Evolutionary conservation across 92 coral and sea anemone genomes (phyloP).

Genomic region (Hydrozoanthus gracilis): DNA sequence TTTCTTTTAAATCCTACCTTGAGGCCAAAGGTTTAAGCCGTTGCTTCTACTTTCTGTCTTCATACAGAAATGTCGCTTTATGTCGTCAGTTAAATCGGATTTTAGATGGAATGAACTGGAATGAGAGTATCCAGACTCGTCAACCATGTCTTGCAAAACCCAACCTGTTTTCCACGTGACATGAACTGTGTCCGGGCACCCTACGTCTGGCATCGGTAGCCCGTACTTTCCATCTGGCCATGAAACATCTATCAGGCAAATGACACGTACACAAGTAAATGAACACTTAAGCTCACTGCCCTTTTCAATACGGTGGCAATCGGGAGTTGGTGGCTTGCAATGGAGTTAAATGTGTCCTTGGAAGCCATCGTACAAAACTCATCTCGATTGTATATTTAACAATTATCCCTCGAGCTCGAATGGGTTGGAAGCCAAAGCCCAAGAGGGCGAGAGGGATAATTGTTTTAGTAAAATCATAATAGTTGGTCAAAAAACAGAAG

Average conservation of each 20-base stretch:
- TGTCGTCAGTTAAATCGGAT: background rate
- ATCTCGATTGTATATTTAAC: too few relatives aligned
- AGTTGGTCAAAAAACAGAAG: too few relatives aligned
- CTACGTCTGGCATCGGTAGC: background rate
- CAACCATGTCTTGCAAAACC: constrained; percentile 44
- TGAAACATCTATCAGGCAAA: background rate
- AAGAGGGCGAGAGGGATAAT: too few relatives aligned
- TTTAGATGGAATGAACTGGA: background rate
- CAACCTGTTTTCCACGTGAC: constrained; percentile 33
- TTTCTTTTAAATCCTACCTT: background rate
- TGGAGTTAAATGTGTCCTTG: too few relatives aligned
- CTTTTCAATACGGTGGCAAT: too few relatives aligned
- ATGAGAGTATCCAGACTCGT: constrained; percentile 13
- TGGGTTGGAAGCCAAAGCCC: too few relatives aligned
- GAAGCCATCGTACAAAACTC: too few relatives aligned
- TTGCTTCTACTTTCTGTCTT: background rate
- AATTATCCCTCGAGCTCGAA: too few relatives aligned
- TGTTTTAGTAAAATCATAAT: too few relatives aligned
- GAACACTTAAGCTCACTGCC: too few relatives aligned
- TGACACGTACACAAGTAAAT: too few relatives aligned
- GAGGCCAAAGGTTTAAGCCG: background rate
- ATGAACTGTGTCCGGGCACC: constrained; percentile 12
- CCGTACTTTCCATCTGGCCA: constrained; percentile 45
- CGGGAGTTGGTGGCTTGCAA: too few relatives aligned
- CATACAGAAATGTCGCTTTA: constrained; percentile 37